Evolutionary conservation across 2,888 invertebrate species (phyloP).

Genomic region (Limnephilus lunatus): DNA sequence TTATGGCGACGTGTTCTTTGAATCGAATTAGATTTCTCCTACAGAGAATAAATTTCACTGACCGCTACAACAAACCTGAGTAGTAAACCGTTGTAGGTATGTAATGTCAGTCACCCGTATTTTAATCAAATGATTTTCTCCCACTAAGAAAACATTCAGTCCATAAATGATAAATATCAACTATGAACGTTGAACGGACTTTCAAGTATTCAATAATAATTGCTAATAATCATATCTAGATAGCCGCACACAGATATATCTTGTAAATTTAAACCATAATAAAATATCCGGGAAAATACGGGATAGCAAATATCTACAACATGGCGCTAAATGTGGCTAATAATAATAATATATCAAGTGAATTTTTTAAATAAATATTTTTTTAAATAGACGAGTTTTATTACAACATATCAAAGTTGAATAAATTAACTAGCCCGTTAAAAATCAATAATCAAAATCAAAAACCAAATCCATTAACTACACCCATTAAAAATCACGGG

Average conservation of each 20-base stretch:
- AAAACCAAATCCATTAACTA: too few species aligned
- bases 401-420: too few species aligned
- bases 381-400: too few species aligned
- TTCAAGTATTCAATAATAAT: not conserved
- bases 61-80: not conserved
- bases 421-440: too few species aligned
- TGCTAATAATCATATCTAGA: not conserved
- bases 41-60: not conserved
- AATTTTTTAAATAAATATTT: too few species aligned
- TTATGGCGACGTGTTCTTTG: constrained; percentile 2
- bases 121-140: not conserved
- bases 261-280: too few species aligned
- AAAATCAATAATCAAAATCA: too few species aligned
- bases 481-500: too few species aligned
- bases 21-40: not conserved
- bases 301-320: too few species aligned
- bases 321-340: too few species aligned
- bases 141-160: not conserved
- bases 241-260: not conserved
- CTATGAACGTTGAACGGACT: not conserved
- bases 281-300: too few species aligned
- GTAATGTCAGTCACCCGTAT: not conserved
- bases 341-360: too few species aligned
- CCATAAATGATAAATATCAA: not conserved
- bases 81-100: not conserved